Base-by-base conservation (phyloP, 2,113 vertebrate species). In the Haplotaxodon microlepis region DNA sequence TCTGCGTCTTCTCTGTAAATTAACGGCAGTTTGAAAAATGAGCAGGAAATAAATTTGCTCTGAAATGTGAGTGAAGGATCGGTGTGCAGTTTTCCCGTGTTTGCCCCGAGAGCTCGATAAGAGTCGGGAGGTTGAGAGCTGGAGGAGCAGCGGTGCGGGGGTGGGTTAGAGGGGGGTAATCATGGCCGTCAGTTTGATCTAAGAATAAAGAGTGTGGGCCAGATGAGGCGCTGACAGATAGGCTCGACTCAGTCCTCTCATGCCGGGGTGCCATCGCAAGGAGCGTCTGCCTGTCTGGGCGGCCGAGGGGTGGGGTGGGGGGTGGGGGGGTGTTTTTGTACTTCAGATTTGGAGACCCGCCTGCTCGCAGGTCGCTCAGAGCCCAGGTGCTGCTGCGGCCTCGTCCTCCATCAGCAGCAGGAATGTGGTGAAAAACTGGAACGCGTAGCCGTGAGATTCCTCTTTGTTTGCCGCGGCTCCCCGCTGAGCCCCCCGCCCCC, bases 231-330 rank as follows among this genome's bases (percentile, higher is more conserved):
- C 92, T 96, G 96, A 96, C 94, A 91, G 95, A 95, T 69, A 91
- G 93, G 94, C 92, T 92, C 69, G 93, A 95, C 95, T 94, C 89
- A 81, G 91, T 92, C 89, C 93, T 90, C 93, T 93, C 92, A 90
- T 96, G 93, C 94, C 92, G 92, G 95, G 96, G 94, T 96, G 95
- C 95, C 96, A 96, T 95, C 95, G 93, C 92, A 90, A 92, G 93
- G 93, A 96, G 95, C 94, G 95, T 95, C 96, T 95, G 96, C 92
- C 92, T 96, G 96, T 96, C 96, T 96, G 94, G 91, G 83, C 89
- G 91, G 90, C 81, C n/a, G 82, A 54, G 85, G 85, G 42, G 21
- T 11, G 19, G 13, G 16, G 21, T 6, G n/a, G 31, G 11, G 81
- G 27, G 57, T 7, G 13, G 3, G 84, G 21, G 57, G 17, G 31